A percentile compares a stretch with the other conserved stretches of the same genome.
phyloP scores from a whole-genome alignment of 2,797 vertebrate species.

The Ambastaia sidthimunki region DNA sequence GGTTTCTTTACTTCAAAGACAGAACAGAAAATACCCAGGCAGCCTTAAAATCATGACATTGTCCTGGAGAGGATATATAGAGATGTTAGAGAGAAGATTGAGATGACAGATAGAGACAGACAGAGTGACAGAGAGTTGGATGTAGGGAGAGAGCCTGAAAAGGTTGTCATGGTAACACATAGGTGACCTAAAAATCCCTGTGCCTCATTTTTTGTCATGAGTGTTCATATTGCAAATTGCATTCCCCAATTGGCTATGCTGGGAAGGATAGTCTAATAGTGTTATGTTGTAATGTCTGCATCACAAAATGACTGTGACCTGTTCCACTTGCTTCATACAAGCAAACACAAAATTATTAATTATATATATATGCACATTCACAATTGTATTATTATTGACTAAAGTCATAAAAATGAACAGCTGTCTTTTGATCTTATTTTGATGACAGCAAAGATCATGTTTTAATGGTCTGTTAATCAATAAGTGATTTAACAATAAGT shows the following conservation, averaged over 20 bases:
- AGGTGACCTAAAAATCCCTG: slow-evolving; percentile 33
- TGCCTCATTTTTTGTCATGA: slow-evolving; percentile 41
- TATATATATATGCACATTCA: too few species aligned
- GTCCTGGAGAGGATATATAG: background rate
- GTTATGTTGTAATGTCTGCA: slow-evolving; percentile 10
- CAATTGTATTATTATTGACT: too few species aligned
- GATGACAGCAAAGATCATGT: too few species aligned
- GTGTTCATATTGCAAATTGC: slow-evolving; percentile 22
- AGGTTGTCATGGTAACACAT: slow-evolving; percentile 52
- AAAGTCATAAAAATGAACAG: too few species aligned
- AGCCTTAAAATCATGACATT: slow-evolving; percentile 4
- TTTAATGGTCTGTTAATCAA: too few species aligned
- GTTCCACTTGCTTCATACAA: background rate
- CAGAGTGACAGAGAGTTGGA: slow-evolving; percentile 29
- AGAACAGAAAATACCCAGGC: slow-evolving; percentile 10
- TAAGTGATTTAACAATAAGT: too few species aligned
- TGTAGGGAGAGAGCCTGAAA: slow-evolving; percentile 16
- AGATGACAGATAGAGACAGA: slow-evolving; percentile 40
- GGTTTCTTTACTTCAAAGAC: background rate
- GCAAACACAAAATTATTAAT: background rate
- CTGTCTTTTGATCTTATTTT: too few species aligned
- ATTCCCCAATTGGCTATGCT: background rate
- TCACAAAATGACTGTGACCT: slow-evolving; percentile 3
- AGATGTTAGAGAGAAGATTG: background rate
- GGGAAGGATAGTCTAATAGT: background rate